Conservation (phyloP, 2,113 vertebrate genomes). For the Aspiorhynchus laticeps region DNA sequence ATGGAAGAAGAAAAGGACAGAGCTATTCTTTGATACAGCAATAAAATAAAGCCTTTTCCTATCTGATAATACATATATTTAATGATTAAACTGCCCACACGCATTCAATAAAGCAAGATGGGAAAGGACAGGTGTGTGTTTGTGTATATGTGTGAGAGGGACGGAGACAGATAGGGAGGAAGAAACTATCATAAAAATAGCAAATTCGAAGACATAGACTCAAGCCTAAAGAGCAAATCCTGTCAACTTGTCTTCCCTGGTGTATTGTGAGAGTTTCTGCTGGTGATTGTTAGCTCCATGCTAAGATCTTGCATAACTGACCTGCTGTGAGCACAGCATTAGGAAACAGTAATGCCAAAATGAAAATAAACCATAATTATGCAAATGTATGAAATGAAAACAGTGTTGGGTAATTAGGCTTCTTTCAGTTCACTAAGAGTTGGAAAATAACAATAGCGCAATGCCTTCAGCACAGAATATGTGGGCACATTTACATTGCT, state of each 20-base stretch:
- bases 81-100: slow-evolving; percentile 26
- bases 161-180: slow-evolving; percentile 10
- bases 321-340: slow-evolving; percentile 9
- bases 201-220: slow-evolving; percentile 8
- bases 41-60: neutral
- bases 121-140: slow-evolving; percentile 34
- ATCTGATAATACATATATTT: slow-evolving; percentile 27
- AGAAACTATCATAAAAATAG: slow-evolving; percentile 52
- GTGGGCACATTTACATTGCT: neutral
- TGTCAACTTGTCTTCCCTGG: slow-evolving; percentile 40
- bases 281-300: slow-evolving; percentile 20
- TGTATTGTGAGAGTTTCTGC: slow-evolving; percentile 20
- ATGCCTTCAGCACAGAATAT: slow-evolving; percentile 1
- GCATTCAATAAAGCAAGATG: slow-evolving; percentile 8
- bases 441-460: neutral
- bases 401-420: slow-evolving; percentile 1
- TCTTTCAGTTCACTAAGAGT: neutral
- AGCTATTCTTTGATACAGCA: neutral
- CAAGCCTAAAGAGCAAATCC: slow-evolving; percentile 42
- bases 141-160: slow-evolving; percentile 16
- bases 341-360: slow-evolving; percentile 11
- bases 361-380: slow-evolving; percentile 14
- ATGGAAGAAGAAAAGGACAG: neutral
- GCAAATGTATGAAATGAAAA: slow-evolving; percentile 10
- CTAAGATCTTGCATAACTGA: slow-evolving; percentile 11